A percentile compares a stretch with the other conserved stretches of the same genome.
These are phyloP conservation scores for Limanda limanda DNA, from an alignment of 2,113 vertebrate genomes.

Conservation along the genomic window DNA sequence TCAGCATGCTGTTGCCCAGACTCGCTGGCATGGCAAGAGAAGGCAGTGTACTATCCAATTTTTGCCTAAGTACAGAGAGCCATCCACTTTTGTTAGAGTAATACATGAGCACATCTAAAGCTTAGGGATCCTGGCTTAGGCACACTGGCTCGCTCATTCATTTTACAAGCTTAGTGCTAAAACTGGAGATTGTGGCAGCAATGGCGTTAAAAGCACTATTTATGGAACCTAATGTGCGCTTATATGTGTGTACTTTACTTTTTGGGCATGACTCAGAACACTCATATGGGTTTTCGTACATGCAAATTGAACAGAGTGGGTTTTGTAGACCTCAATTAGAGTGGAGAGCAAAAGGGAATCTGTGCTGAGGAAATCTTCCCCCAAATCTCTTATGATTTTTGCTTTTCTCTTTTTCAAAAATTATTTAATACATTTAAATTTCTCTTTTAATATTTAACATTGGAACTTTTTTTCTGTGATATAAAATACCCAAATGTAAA, in stretches of 20 bases:
- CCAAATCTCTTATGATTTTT: constrained; percentile 13
- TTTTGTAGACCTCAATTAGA: constrained; percentile 31
- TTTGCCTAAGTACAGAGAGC: constrained; percentile 63
- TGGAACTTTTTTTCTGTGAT: neutral
- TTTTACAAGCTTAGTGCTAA: constrained; percentile 74
- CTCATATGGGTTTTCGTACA: constrained; percentile 50
- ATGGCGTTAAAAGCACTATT: constrained; percentile 73
- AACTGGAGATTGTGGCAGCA: constrained; percentile 57
- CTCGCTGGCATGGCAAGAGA: constrained; percentile 53
- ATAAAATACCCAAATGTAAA: neutral
- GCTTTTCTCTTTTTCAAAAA: neutral
- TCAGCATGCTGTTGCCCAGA: constrained; percentile 64
- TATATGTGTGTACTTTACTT: constrained; percentile 58
- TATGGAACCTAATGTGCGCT: constrained; percentile 68
- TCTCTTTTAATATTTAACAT: neutral
- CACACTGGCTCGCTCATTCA: constrained; percentile 67
- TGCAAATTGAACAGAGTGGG: constrained; percentile 37
- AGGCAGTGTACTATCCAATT: constrained; percentile 56
- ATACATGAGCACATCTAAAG: constrained; percentile 75
- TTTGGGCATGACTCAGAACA: constrained; percentile 57
- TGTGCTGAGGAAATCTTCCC: constrained; percentile 4
- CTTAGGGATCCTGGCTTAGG: constrained; percentile 70
- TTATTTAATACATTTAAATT: neutral
- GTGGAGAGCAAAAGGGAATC: constrained; percentile 9
- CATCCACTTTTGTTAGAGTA: constrained; percentile 65